Conservation (phyloP, 1,140 invertebrate genomes). For the Holcopasites calliopsidis region DNA sequence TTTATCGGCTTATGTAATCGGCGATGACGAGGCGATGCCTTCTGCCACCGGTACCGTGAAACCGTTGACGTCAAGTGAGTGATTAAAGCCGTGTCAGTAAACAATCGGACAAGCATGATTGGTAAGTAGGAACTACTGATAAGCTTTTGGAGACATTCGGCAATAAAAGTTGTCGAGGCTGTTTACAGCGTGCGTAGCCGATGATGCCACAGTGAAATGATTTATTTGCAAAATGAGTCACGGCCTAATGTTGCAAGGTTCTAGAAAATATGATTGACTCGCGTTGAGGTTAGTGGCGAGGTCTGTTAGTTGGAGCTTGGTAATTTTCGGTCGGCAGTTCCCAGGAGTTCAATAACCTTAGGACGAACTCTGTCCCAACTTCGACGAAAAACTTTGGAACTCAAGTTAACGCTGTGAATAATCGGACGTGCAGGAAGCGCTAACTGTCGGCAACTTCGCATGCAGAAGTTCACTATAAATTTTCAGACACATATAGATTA, state of each 20-base stretch:
- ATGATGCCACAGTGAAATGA: not conserved
- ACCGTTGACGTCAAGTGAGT: constrained; percentile 7
- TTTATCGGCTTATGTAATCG: constrained; percentile 20
- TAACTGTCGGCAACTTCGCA: too few species aligned
- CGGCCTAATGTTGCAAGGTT: not conserved
- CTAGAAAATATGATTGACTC: too few species aligned
- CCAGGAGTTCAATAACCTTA: too few species aligned
- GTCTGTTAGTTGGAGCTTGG: too few species aligned
- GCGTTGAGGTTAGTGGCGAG: too few species aligned
- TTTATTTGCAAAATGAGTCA: not conserved
- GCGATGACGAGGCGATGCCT: not conserved
- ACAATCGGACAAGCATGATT: not conserved
- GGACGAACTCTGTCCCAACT: too few species aligned
- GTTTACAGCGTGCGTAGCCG: not conserved
- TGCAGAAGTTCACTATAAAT: too few species aligned
- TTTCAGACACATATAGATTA: too few species aligned
- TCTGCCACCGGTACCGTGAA: not conserved
- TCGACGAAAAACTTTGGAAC: too few species aligned
- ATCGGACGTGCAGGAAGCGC: too few species aligned
- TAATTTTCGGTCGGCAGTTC: too few species aligned
- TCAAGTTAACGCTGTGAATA: too few species aligned
- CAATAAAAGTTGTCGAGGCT: not conserved
- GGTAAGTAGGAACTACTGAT: not conserved
- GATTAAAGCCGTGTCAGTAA: constrained; percentile 16
- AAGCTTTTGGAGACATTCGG: not conserved